Evolutionary conservation across 2,888 invertebrate species (phyloP), one percentile per base, ranked within the genome.

Genomic region (Druceiella hillmani): DNA sequence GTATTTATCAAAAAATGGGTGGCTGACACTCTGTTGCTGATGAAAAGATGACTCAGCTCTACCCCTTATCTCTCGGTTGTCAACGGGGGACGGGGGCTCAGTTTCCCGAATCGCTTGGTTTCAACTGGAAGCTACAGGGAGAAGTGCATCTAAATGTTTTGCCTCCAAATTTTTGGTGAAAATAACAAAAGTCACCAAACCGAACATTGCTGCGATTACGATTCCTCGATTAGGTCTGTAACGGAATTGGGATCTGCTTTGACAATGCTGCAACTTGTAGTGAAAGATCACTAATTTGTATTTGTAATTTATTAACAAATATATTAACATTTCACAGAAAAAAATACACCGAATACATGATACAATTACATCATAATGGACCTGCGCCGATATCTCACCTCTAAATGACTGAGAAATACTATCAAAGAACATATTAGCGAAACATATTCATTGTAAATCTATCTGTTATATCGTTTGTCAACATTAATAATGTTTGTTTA

Each of bases 21-120:
- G n/a, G n/a, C 3, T 4, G 10, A 11, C 4, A 11, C 3, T 26
- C 12, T 26, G n/a, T 26, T 12, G 4, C 4, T 5, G 4, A 26
- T 12, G 12, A 26, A 26, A 11, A 26, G n/a, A 9, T 12, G 26
- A 9, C 26, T 4, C 10, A 10, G n/a, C 3, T 3, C 4, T 5
- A 9, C 4, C n/a, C 3, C 3, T 3, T 4, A 26, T 10, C 4
- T 3, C 10, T 26, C 9, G n/a, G 4, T 12, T 4, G 26, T 9
- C 26, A 9, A 10, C 9, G 4, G 3, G 5, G 26, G 12, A 10
- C 12, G 5, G 3, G 4, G 4, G 4, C 4, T 4, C 12, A 5
- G 26, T 26, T 26, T 26, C 12, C 26, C 26, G 26, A 4, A 11
- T 26, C 12, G n/a, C n/a, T n/a, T n/a, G n/a, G n/a, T n/a, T n/a